Conservation (phyloP, 2,113 vertebrate species). For the Rhynchopsitta pachyrhyncha region DNA sequence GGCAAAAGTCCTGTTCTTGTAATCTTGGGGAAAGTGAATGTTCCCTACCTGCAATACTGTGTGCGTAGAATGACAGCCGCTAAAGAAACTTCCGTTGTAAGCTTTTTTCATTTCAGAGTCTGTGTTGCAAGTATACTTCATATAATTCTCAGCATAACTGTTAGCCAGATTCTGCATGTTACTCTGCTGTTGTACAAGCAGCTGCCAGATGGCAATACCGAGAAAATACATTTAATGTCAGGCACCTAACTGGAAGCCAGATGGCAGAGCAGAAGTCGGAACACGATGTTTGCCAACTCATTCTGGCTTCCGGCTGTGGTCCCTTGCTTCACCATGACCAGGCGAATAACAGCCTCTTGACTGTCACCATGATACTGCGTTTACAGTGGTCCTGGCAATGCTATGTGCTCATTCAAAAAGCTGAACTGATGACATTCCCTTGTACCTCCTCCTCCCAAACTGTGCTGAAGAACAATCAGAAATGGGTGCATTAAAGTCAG, state of each 20-base stretch:
- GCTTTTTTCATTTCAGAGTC: neutral
- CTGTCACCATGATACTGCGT: rapidly evolving
- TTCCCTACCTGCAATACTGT: neutral
- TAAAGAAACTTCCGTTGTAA: neutral
- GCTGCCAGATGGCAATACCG: constrained; percentile 27
- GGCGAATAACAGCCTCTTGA: neutral
- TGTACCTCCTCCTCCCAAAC: neutral
- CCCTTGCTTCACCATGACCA: neutral
- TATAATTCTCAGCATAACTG: neutral
- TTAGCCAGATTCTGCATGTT: constrained; percentile 33
- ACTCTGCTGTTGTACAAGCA: constrained; percentile 49
- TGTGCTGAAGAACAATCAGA: neutral
- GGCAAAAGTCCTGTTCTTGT: neutral
- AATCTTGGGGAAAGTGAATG: neutral
- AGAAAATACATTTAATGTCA: constrained; percentile 38
- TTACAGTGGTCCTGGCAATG: rapidly evolving
- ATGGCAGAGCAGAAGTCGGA: constrained; percentile 44
- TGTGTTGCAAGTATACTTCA: constrained; percentile 8
- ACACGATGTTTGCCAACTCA: neutral
- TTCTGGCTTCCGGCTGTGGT: constrained; percentile 31
- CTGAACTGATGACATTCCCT: neutral
- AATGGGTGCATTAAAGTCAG: neutral
- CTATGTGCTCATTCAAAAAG: neutral
- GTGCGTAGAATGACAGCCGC: neutral
- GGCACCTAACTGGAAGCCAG: constrained; percentile 43